Base-by-base conservation (phyloP, 2,113 vertebrate species). In the Nematolebias whitei region DNA sequence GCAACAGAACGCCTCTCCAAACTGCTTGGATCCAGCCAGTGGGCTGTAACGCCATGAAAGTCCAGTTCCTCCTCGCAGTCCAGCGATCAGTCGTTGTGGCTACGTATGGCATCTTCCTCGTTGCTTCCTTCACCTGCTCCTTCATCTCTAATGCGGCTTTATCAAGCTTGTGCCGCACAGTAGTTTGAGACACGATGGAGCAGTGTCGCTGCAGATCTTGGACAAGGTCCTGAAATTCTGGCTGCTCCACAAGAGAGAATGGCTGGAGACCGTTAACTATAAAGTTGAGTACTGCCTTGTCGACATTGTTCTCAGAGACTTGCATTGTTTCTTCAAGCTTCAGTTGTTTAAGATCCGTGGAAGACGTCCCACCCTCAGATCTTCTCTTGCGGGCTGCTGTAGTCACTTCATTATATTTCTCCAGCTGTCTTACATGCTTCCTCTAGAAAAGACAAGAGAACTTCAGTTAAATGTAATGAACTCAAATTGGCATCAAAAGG, bases 1-100 rank as follows among this genome's bases (percentile, higher is more conserved):
- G 48, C 61, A 63, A 41, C 38, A 43, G 48, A 52, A 39, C 39
- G 32, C 20, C 60, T 63, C 60, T 61, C 26, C 35, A 62, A 51
- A 1, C 10, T 63, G 47, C 35, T n/a, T 5, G 48, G 60, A 40
- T 51, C 22, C 38, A 64, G 49, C 49, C 49, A 43, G 10, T 53
- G 49, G 2, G 48, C 47, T 49, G 29, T 12, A 23, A 49, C 7
- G 12, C 20, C 60, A 50, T 22, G 45, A 48, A 48, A 61, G 19
- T n/a, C n/a, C n/a, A n/a, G n/a, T n/a, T 56, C 12, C 54, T 40
- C 35, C 35, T 56, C 19, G 26, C 26, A 48, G 44, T 61, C 43
- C 26, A 48, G 12, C 43, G 22, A 48, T 57, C 20, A 57, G 47
- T 57, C 20, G 12, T 20, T 22, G 48, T 52, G 16, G 44, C 44